These are phyloP conservation scores for Tetrapedia diversipes DNA, from an alignment of 2,888 invertebrate species.

Conservation along the genomic window DNA sequence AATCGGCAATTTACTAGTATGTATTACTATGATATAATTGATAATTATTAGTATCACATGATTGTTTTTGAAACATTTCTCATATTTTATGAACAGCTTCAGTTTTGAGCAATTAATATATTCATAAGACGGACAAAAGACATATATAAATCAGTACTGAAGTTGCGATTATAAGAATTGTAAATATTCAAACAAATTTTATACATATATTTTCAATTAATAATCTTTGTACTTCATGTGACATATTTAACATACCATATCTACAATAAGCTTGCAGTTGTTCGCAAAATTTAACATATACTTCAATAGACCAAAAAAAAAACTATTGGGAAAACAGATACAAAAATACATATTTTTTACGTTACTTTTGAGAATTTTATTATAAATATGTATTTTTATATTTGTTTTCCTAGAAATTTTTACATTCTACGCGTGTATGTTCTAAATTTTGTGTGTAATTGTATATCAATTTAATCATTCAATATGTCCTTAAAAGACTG, in stretches of 20 bases:
- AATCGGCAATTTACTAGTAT: too few relatives aligned
- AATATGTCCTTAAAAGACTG: slow-evolving; percentile 13
- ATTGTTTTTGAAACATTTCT: background rate
- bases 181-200: slow-evolving; percentile 36
- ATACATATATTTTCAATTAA: background rate
- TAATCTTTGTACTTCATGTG: slow-evolving; percentile 3
- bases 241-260: background rate
- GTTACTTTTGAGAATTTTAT: too few relatives aligned
- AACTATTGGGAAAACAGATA: too few relatives aligned
- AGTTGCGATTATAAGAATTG: slow-evolving; percentile 10
- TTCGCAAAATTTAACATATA: too few relatives aligned
- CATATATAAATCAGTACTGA: slow-evolving; percentile 11
- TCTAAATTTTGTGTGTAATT: too few relatives aligned
- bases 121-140: background rate
- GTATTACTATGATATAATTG: background rate
- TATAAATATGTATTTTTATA: too few relatives aligned
- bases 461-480: background rate
- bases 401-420: too few relatives aligned
- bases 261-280: too few relatives aligned
- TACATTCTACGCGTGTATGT: too few relatives aligned
- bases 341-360: too few relatives aligned
- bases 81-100: too few relatives aligned
- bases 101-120: slow-evolving; percentile 7
- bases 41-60: background rate
- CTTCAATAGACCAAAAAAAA: too few relatives aligned